Conservation (phyloP, 2,888 invertebrate species). For the Perdita meconis region DNA sequence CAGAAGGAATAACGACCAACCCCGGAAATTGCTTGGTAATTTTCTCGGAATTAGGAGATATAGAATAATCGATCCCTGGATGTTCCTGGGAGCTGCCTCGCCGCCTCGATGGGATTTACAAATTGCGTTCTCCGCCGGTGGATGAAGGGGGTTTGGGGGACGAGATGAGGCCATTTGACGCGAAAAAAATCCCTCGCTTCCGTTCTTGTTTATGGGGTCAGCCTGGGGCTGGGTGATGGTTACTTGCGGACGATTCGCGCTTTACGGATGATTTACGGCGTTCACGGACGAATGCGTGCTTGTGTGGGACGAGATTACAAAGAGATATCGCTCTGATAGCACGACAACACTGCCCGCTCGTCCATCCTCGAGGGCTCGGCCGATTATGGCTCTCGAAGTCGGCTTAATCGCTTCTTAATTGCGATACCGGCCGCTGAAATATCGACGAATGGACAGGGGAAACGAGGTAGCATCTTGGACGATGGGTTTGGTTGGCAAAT, state of each 20-base stretch:
- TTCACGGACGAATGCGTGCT: conserved; percentile 48
- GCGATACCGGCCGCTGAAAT: conserved; percentile 5
- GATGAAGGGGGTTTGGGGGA: too few relatives aligned
- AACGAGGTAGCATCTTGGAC: not conserved
- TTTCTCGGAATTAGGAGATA: conserved; percentile 29
- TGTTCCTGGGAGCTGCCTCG: not conserved
- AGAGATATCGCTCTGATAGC: conserved; percentile 43
- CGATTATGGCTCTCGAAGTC: not conserved
- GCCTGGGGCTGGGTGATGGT: conserved; percentile 24
- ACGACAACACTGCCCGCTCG: conserved; percentile 12
- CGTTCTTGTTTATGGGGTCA: conserved; percentile 51
- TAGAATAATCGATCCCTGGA: conserved; percentile 23
- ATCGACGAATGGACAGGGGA: not conserved
- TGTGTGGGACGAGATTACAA: conserved; percentile 53
- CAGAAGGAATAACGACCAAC: conserved; percentile 3
- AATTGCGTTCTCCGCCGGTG: conserved; percentile 21
- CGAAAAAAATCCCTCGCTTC: conserved; percentile 34
- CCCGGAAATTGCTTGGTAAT: conserved; percentile 40
- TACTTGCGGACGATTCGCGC: conserved; percentile 45
- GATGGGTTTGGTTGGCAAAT: too few relatives aligned
- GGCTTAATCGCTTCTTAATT: conserved; percentile 30
- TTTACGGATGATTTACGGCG: conserved; percentile 64
- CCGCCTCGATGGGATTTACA: not conserved
- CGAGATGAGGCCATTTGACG: not conserved
- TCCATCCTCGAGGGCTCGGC: not conserved